phyloP scores from a whole-genome alignment of 1,140 invertebrate species.

The Penaeus chinensis region DNA sequence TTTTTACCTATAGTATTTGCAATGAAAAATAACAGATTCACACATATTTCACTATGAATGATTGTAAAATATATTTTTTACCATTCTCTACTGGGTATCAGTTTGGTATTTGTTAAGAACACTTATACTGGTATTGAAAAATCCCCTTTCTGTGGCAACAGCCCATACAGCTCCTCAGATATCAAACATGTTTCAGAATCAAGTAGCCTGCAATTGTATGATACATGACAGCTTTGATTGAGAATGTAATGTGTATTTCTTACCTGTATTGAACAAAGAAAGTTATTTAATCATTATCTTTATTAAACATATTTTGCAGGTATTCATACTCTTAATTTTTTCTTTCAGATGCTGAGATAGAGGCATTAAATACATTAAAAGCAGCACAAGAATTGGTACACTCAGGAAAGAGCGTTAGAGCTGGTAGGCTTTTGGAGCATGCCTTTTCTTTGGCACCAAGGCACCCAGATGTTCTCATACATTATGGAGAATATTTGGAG shows the following conservation, averaged over 20 bases:
- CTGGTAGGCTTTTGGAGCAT: constrained; percentile 88
- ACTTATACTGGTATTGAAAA: too few relatives aligned
- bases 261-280: neutral
- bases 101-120: too few relatives aligned
- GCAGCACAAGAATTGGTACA: constrained; percentile 86
- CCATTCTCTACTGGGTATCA: too few relatives aligned
- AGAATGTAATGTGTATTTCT: neutral
- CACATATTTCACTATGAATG: too few relatives aligned
- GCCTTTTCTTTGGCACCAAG: constrained; percentile 89
- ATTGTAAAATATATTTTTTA: too few relatives aligned
- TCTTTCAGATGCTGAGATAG: constrained; percentile 67
- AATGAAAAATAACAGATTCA: too few relatives aligned
- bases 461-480: constrained; percentile 91
- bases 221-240: too few relatives aligned
- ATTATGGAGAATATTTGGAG: constrained; percentile 95
- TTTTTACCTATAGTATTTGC: too few relatives aligned
- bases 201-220: too few relatives aligned
- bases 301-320: neutral
- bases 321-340: neutral
- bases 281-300: neutral
- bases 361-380: constrained; percentile 85
- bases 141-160: too few relatives aligned
- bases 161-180: too few relatives aligned
- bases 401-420: constrained; percentile 85
- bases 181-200: too few relatives aligned